phyloP scores from a whole-genome alignment of 2,113 vertebrate species.

The Diphyllodes magnificus region DNA sequence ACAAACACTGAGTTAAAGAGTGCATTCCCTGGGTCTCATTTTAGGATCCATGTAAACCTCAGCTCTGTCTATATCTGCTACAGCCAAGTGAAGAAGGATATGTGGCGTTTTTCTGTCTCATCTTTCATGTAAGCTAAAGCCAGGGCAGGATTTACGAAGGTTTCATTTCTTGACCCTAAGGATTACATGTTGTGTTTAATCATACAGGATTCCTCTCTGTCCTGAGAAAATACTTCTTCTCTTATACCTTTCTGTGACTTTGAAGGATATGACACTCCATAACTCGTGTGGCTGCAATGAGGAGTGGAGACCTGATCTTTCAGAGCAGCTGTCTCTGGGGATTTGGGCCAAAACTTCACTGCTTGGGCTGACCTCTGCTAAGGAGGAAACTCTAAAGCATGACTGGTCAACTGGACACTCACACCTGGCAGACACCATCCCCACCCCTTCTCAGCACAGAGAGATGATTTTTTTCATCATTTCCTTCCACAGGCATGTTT shows the following conservation, averaged over 20 bases:
- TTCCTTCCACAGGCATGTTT: not conserved
- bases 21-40: not conserved
- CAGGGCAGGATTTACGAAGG: not conserved
- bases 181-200: not conserved
- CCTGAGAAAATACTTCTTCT: not conserved
- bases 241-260: not conserved
- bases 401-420: not conserved
- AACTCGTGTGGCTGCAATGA: not conserved
- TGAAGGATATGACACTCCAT: not conserved
- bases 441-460: not conserved
- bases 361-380: not conserved
- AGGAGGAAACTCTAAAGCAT: not conserved
- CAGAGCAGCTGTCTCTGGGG: not conserved
- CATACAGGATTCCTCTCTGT: not conserved
- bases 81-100: not conserved
- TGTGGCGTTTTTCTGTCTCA: not conserved
- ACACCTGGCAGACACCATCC: accelerated
- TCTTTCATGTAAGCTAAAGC: not conserved
- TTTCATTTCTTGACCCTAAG: not conserved
- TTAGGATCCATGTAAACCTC: not conserved
- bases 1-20: not conserved
- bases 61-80: not conserved
- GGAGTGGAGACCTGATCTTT: not conserved
- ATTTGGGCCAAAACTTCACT: not conserved
- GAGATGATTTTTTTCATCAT: not conserved